Evolutionary conservation across 35 echinoderm and acorn worm species (phyloP).

Genomic region (Apostichopus californicus): DNA sequence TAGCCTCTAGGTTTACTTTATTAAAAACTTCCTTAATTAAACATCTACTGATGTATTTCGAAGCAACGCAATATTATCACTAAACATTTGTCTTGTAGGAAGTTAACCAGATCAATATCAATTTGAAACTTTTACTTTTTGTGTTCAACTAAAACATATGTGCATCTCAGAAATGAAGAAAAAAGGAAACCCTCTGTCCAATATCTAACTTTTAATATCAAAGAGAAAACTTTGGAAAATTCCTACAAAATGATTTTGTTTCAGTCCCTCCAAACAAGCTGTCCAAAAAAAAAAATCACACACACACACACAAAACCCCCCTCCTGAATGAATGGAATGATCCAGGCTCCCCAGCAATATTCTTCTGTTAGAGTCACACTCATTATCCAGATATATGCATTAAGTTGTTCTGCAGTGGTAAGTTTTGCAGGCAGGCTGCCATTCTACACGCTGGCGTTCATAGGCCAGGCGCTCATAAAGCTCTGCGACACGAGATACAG

Average conservation of each 20-base stretch:
- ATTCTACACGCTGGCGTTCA: neutral
- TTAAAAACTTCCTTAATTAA: too few species aligned
- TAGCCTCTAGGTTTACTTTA: too few species aligned
- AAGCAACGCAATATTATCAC: too few species aligned
- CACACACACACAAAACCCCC: slow-evolving; percentile 3
- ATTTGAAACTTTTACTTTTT: too few species aligned
- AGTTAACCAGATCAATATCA: too few species aligned
- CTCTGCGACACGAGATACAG: neutral
- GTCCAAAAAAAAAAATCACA: neutral
- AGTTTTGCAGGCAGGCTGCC: slow-evolving; percentile 35
- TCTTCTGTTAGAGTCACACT: slow-evolving; percentile 36
- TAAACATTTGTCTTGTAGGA: too few species aligned
- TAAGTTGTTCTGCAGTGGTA: slow-evolving; percentile 35
- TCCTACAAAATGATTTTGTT: neutral
- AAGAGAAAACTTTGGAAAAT: neutral
- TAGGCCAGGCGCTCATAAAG: slow-evolving; percentile 9
- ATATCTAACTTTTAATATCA: neutral
- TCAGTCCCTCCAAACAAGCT: neutral
- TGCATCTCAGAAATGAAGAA: too few species aligned
- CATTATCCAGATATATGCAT: slow-evolving; percentile 56
- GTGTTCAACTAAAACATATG: too few species aligned
- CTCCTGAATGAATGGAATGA: neutral
- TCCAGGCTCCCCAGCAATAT: slow-evolving; percentile 48
- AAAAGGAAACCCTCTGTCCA: too few species aligned
- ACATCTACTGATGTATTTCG: too few species aligned